Evolutionary conservation across 2,888 invertebrate genomes (phyloP).

Genomic region (Anthrax anthrax): DNA sequence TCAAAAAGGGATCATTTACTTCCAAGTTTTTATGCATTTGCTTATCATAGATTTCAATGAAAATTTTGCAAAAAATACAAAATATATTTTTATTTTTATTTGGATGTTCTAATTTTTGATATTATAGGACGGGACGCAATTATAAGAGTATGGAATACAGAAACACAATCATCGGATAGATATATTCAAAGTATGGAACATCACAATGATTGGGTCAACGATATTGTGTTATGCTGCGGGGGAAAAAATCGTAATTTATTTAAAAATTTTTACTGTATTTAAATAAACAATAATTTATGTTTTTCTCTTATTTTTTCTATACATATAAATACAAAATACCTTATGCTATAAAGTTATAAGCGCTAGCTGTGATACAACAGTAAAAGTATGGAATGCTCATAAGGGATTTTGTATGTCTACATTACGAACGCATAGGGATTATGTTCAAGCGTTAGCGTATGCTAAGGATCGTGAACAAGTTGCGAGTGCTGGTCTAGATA

Average conservation of each 20-base stretch:
- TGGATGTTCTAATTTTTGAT: no score
- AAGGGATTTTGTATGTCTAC: constrained; percentile 99
- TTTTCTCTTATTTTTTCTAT: background rate
- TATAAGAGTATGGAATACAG: constrained; percentile 79
- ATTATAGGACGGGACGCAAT: constrained; percentile 81
- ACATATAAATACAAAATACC: no score
- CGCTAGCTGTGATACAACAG: constrained; percentile 97
- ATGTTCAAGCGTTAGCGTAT: constrained; percentile 94
- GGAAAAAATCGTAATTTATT: constrained; percentile 71
- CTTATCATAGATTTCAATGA: no score
- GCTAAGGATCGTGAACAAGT: constrained; percentile 92
- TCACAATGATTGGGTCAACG: constrained; percentile 99
- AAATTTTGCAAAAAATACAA: no score
- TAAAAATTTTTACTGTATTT: background rate
- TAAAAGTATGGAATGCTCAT: constrained; percentile 99
- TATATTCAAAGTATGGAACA: constrained; percentile 97
- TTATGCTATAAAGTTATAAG: constrained; percentile 81
- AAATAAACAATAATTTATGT: background rate
- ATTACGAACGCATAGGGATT: constrained; percentile 92
- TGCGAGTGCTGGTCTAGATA: constrained; percentile 93
- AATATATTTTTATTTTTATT: no score
- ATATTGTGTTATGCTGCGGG: constrained; percentile 93
- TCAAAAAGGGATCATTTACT: no score
- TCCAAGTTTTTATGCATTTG: no score
- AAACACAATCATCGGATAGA: constrained; percentile 45